Evolutionary conservation across 2,113 vertebrate species (phyloP).

Genomic region (Melanostigma gelatinosum): DNA sequence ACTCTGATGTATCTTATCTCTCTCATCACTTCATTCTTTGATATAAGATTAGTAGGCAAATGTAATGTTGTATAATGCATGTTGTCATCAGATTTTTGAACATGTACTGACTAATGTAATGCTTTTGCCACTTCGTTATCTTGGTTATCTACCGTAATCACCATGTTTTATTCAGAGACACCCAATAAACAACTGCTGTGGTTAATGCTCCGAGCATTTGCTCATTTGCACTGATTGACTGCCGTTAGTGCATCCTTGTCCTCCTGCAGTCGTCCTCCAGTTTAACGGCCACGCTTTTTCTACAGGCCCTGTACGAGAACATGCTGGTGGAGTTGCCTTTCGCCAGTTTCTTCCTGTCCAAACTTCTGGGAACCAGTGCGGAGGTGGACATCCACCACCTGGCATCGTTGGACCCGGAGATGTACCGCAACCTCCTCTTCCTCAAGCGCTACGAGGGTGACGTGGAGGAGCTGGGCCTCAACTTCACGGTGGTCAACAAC

Average conservation of each 20-base stretch:
- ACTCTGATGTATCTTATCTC: constrained; percentile 40
- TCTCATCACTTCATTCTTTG: constrained; percentile 25
- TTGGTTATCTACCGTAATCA: constrained; percentile 17
- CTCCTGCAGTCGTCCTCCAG: constrained; percentile 5
- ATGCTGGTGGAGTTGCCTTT: constrained; percentile 99
- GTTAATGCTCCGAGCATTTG: constrained; percentile 17
- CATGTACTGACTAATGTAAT: constrained; percentile 20
- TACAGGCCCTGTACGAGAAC: constrained; percentile 96
- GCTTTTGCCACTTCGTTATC: constrained; percentile 30
- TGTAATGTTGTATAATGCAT: constrained; percentile 21
- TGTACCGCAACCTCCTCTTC: constrained; percentile 97
- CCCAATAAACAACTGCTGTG: constrained; percentile 21
- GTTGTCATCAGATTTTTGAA: constrained; percentile 39
- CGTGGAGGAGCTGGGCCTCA: constrained; percentile 96
- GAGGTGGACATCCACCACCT: constrained; percentile 99
- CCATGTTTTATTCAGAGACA: constrained; percentile 44
- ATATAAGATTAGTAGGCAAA: constrained; percentile 24
- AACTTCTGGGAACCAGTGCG: constrained; percentile 94
- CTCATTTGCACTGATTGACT: constrained; percentile 7
- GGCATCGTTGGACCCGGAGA: constrained; percentile 96
- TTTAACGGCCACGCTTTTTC: constrained; percentile 34
- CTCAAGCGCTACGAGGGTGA: constrained; percentile 98
- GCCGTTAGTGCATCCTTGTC: not conserved
- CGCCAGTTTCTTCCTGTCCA: constrained; percentile 98
- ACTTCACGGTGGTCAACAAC: constrained; percentile 98